phyloP scores from a whole-genome alignment of 1,140 invertebrate species.

The Ips nitidus region DNA sequence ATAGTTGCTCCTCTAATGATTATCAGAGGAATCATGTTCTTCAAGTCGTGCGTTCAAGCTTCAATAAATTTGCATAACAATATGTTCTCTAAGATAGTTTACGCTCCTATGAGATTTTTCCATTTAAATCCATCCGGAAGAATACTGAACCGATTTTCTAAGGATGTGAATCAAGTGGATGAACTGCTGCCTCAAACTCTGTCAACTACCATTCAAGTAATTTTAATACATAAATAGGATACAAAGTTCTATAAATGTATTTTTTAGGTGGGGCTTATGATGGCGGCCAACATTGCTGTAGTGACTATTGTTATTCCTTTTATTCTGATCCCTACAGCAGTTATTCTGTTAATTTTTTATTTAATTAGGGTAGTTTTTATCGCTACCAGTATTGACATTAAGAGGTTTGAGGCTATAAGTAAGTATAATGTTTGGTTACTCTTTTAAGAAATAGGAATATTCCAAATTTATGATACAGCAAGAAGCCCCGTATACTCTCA shows the following conservation, averaged over 20 bases:
- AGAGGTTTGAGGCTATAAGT: conserved; percentile 69
- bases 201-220: conserved; percentile 74
- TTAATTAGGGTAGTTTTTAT: conserved; percentile 73
- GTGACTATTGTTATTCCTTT: conserved; percentile 26
- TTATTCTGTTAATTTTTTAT: conserved; percentile 55
- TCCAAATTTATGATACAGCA: conserved; percentile 51
- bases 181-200: conserved; percentile 75
- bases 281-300: conserved; percentile 28
- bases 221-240: conserved; percentile 45
- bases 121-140: conserved; percentile 79
- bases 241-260: background rate
- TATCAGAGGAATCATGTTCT: conserved; percentile 68
- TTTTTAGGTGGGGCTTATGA: conserved; percentile 33
- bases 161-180: conserved; percentile 78
- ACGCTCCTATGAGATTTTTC: conserved; percentile 85
- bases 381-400: conserved; percentile 77
- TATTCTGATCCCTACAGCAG: conserved; percentile 30
- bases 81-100: conserved; percentile 80
- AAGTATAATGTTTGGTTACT: background rate
- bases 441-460: background rate
- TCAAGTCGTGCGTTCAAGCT: conserved; percentile 68
- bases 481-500: conserved; percentile 83
- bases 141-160: conserved; percentile 75
- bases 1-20: conserved; percentile 61
- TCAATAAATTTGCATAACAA: conserved; percentile 67